Evolutionary conservation across 2,797 vertebrate species (phyloP).

Genomic region (Bradypus variegatus): DNA sequence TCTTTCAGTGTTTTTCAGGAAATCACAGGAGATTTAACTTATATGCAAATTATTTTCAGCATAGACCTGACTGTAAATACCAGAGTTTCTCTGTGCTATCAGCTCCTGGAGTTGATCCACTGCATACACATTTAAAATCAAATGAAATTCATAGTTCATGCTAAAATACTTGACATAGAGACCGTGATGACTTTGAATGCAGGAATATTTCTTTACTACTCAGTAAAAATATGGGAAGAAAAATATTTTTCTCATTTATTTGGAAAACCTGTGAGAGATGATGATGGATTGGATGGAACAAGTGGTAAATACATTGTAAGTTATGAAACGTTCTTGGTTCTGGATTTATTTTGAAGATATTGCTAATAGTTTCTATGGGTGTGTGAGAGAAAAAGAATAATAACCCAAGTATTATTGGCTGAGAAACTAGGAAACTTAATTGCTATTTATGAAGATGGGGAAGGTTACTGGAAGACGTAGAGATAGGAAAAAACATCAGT

Average conservation of each 20-base stretch:
- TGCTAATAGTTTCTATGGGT: neutral
- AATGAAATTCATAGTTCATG: neutral
- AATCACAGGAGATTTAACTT: neutral
- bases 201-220: neutral
- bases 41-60: neutral
- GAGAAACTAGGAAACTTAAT: neutral
- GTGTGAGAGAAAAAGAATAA: neutral
- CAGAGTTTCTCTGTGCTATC: neutral
- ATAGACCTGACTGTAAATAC: neutral
- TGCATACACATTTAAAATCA: neutral
- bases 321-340: neutral
- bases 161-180: neutral
- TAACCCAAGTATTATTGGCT: neutral
- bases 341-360: neutral
- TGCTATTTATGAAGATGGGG: neutral
- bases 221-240: neutral
- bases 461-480: neutral
- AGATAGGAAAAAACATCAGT: neutral
- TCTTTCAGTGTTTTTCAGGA: neutral
- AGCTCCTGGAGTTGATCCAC: neutral
- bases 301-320: neutral
- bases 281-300: neutral
- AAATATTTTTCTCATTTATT: neutral
- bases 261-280: neutral
- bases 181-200: neutral